Base-by-base conservation (phyloP, 1,140 invertebrate species). In the Mercenaria mercenaria region DNA sequence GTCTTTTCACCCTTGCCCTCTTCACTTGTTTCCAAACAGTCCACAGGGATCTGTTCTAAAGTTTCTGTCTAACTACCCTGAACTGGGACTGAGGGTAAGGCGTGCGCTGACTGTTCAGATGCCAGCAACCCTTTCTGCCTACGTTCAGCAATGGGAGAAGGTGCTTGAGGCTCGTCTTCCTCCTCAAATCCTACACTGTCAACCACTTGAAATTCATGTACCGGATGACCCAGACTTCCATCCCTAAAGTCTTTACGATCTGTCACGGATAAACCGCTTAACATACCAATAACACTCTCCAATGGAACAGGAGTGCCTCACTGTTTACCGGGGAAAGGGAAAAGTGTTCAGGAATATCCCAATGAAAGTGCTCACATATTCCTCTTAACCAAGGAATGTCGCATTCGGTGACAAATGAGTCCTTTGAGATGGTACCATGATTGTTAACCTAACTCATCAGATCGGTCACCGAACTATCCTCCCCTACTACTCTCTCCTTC, bases 121-220 rank as follows among this genome's bases (percentile, higher is more conserved):
- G n/a, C n/a, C 43, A 47, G 15, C 6, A 8, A 6, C 15, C 15
- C 43, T 15, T 47, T 15, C 43, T 47, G 6, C 43, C 15, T 15
- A 8, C 43, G 6, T n/a, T n/a, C n/a, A n/a, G n/a, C n/a, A n/a
- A n/a, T n/a, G n/a, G n/a, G n/a, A n/a, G n/a, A n/a, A n/a, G n/a
- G n/a, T n/a, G n/a, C n/a, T n/a, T n/a, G n/a, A n/a, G n/a, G n/a
- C 43, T 47, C 15, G 6, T 47, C 43, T 47, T 15, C 15, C 3
- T 79, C 76, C 4, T 79, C 76, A 20, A 79, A 79, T 11, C 50
- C 76, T 1, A 79, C 50, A 23, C 43, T 79, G 29, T 52, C 76
- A 11, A 79, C 15, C 0, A 79, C 50, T 20, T 52, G 43, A 29
- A 52, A 52, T 6, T 52, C 26, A 18, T 37, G 50, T n/a, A 10